Conservation (phyloP, 2,888 invertebrate species). For the Diaphora mendica region DNA sequence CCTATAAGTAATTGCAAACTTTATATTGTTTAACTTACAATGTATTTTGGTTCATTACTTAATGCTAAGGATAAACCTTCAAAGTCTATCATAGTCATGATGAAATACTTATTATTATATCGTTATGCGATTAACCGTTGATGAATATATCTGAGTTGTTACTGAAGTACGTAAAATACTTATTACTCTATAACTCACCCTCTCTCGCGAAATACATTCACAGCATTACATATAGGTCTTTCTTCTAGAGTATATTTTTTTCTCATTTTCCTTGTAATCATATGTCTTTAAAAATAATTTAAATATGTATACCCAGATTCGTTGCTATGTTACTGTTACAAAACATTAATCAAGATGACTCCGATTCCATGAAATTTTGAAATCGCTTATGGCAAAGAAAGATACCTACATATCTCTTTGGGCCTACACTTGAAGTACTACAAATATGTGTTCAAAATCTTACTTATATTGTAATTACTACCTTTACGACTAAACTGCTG, state of each 20-base stretch:
- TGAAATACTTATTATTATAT: no score
- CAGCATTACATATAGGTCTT: conserved; percentile 74
- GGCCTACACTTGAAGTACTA: background rate
- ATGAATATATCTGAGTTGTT: no score
- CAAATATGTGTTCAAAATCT: background rate
- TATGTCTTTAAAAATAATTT: background rate
- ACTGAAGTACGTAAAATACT: background rate
- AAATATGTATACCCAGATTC: background rate
- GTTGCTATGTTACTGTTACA: conserved; percentile 21
- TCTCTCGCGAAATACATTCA: conserved; percentile 74
- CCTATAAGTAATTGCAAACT: no score
- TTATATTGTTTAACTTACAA: no score
- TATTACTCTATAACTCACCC: no score
- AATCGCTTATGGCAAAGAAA: background rate
- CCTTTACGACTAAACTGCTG: background rate
- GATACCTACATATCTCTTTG: background rate
- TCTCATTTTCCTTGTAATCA: conserved; percentile 50
- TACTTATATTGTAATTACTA: background rate
- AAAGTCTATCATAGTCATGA: no score
- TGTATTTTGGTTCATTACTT: no score
- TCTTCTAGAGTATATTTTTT: conserved; percentile 65
- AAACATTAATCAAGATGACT: conserved; percentile 53
- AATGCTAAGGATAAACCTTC: no score
- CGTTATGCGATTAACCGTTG: no score
- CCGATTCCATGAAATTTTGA: background rate